Evolutionary conservation across 1,140 invertebrate species (phyloP), one percentile per base, ranked within the genome.

Genomic region (Macrosteles quadrilineatus): DNA sequence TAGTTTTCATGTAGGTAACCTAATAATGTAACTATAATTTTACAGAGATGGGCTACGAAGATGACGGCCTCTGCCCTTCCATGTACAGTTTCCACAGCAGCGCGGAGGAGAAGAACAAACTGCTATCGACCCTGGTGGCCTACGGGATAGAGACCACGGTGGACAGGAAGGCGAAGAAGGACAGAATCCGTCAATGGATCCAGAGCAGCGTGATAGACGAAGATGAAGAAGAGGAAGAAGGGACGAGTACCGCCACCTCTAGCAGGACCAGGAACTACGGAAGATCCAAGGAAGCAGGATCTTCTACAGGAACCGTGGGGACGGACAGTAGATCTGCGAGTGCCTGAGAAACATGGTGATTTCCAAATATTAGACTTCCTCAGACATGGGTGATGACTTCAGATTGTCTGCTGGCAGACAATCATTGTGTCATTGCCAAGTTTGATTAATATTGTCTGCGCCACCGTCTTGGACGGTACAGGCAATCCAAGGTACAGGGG

Each of bases 71-170:
- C 1, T 93, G 92, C 76, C 91, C 92, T 12, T 94, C 92, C n/a
- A 93, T 94, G 90, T 93, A 94, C 81, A 94, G 91, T 78, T 93
- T 91, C 76, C 92, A 94, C 78, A 94, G 91, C 78, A 92, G 91
- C 70, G 85, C 88, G 0, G 91, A 93, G 77, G 92, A 95, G 76
- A 95, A 95, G 78, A 91, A 93, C 77, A 89, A 91, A 75, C 80
- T 95, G 31, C 80, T 95, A 0, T 87, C 87, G 76, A 88, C 91
- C 14, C 81, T 95, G 63, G 89, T 90, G 1, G 87, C 91, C 67
- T 91, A 91, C 75, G 93, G 93, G 0, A 89, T 95, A 25, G 93
- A 95, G 80, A 93, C 91, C 0, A 93, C 90, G 3, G 91, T 94
- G 0, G 92, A 95, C 77, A 80, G 91, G 62, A 84, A 85, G 65